These are phyloP conservation scores for Uloborus diversus DNA, from an alignment of 1,140 invertebrate genomes.

Conservation along the genomic window DNA sequence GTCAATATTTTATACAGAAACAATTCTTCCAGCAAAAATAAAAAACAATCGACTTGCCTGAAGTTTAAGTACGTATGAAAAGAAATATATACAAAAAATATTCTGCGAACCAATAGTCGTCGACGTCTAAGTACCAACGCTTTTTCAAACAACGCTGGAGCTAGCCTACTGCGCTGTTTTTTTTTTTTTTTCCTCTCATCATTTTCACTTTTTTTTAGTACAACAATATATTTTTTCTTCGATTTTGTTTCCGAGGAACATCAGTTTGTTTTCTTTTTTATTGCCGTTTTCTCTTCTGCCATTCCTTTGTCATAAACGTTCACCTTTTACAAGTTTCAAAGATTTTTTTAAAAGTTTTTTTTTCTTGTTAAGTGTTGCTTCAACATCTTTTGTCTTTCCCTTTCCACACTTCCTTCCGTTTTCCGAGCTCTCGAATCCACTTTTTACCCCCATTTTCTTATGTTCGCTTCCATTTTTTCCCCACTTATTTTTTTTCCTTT, in stretches of 20 bases:
- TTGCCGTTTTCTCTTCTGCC: conserved; percentile 20
- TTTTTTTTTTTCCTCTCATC: conserved; percentile 27
- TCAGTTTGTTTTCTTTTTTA: conserved; percentile 48
- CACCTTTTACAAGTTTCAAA: conserved; percentile 54
- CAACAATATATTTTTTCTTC: conserved; percentile 34
- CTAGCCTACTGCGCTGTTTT: conserved; percentile 16
- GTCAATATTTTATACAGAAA: not conserved
- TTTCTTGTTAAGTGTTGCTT: conserved; percentile 45
- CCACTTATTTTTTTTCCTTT: conserved; percentile 25
- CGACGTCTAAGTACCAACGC: conserved; percentile 33
- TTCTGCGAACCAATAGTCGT: conserved; percentile 24
- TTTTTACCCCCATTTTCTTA: not conserved
- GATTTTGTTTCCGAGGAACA: conserved; percentile 52
- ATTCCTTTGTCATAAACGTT: conserved; percentile 50
- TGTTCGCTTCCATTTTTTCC: conserved; percentile 10
- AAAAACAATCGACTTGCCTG: conserved; percentile 39
- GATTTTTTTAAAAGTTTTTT: conserved; percentile 21
- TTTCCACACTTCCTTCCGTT: conserved; percentile 55
- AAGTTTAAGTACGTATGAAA: not conserved
- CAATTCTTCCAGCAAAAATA: conserved; percentile 1
- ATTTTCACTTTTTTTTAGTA: conserved; percentile 52
- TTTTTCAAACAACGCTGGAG: conserved; percentile 53
- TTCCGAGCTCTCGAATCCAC: conserved; percentile 34
- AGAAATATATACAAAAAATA: conserved; percentile 10
- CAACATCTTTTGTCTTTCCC: conserved; percentile 49